These are phyloP conservation scores for Drosophila mulleri DNA, from an alignment of 2,888 invertebrate genomes.

Conservation along the genomic window DNA sequence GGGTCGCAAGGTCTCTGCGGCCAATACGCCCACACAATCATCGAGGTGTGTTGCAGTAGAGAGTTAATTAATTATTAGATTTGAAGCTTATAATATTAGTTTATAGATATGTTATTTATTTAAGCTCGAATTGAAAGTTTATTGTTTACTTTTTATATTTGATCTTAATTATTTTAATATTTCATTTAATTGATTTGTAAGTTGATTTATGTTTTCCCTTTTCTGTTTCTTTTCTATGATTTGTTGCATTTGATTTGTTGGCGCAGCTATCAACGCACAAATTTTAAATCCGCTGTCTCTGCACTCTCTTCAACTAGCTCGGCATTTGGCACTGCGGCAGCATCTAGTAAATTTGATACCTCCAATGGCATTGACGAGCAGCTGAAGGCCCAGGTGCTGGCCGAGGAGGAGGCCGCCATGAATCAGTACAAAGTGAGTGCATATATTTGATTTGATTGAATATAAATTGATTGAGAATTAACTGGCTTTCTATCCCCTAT, in stretches of 20 bases:
- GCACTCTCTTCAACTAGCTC: constrained; percentile 95
- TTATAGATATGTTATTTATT: background rate
- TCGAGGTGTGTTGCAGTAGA: constrained; percentile 87
- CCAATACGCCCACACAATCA: constrained; percentile 94
- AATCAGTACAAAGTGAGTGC: constrained; percentile 95
- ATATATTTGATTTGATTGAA: constrained; percentile 5
- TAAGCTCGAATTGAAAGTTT: too few relatives aligned
- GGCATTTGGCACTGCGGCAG: constrained; percentile 93
- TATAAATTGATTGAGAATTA: constrained; percentile 7
- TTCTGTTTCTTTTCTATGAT: constrained; percentile 41
- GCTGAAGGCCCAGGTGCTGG: constrained; percentile 93
- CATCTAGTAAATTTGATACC: constrained; percentile 89
- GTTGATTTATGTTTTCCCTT: constrained; percentile 23
- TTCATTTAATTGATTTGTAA: background rate
- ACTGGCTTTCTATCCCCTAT: constrained; percentile 22
- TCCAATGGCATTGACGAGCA: constrained; percentile 94
- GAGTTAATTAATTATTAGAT: constrained; percentile 13
- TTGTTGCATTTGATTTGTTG: constrained; percentile 49
- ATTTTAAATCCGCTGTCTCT: constrained; percentile 95
- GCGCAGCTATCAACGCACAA: constrained; percentile 91
- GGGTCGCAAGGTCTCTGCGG: constrained; percentile 94
- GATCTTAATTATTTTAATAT: background rate
- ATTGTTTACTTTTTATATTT: background rate
- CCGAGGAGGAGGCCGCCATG: constrained; percentile 98
- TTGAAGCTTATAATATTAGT: background rate